These are phyloP conservation scores for Regulus satrapa DNA, from an alignment of 2,113 vertebrate species.

Conservation along the genomic window DNA sequence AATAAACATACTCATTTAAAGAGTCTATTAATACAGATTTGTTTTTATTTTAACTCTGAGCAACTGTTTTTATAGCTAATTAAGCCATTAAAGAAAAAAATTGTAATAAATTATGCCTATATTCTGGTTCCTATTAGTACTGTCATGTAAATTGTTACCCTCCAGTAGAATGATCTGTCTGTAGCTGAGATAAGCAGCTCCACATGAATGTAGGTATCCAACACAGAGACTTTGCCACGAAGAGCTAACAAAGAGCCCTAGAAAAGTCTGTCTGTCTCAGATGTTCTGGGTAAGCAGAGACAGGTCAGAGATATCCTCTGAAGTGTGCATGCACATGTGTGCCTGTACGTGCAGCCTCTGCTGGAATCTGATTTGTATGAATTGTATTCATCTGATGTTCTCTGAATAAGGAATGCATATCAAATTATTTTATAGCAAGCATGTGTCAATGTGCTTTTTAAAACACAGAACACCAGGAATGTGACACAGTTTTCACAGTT, in stretches of 20 bases:
- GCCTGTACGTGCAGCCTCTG: neutral
- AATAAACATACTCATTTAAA: neutral
- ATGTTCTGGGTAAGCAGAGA: neutral
- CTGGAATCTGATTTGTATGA: neutral
- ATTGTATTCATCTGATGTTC: neutral
- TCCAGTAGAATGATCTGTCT: neutral
- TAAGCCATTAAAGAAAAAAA: neutral
- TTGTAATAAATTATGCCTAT: neutral
- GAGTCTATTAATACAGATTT: neutral
- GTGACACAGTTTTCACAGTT: neutral
- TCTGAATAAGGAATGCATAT: neutral
- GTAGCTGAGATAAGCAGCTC: neutral
- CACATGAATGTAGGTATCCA: neutral
- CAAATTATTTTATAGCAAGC: neutral
- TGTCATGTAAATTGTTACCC: neutral
- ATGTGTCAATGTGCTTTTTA: neutral
- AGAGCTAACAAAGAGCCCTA: neutral
- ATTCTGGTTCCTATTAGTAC: neutral
- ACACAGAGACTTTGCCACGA: neutral
- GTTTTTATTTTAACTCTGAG: neutral
- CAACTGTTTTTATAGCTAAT: neutral
- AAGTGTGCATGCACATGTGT: neutral
- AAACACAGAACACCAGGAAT: neutral
- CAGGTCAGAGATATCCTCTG: neutral
- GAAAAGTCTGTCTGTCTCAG: neutral